Conservation (phyloP, 2,113 vertebrate species). For the Actenoides lindsayi region DNA sequence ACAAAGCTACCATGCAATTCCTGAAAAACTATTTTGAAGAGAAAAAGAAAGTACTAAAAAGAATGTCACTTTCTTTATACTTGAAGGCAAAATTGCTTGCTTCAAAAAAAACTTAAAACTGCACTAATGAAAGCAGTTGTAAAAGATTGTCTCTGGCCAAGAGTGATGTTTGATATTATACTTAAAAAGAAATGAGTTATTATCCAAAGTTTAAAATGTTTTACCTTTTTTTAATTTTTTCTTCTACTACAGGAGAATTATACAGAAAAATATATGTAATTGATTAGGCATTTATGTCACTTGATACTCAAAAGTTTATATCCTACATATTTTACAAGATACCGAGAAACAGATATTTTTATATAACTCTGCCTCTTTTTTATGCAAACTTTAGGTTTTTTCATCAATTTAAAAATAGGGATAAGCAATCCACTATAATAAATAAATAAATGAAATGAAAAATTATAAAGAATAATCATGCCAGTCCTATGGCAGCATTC, state of each 20-base stretch:
- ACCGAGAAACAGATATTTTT: background rate
- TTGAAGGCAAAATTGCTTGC: constrained; percentile 15
- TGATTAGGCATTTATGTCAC: background rate
- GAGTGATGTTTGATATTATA: background rate
- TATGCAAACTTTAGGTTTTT: background rate
- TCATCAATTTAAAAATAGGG: background rate
- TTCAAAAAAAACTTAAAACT: background rate
- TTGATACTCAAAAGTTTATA: background rate
- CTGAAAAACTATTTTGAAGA: background rate
- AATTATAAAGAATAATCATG: background rate
- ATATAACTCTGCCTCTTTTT: background rate
- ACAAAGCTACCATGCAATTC: background rate
- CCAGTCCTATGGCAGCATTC: background rate
- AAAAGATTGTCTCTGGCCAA: background rate
- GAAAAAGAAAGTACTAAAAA: background rate
- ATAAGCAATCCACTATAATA: background rate
- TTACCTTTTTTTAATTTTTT: background rate
- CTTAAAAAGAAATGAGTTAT: background rate
- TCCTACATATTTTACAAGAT: background rate
- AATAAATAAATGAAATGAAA: background rate
- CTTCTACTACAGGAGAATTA: background rate
- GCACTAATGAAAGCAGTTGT: background rate
- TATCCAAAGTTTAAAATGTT: background rate
- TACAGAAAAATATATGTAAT: background rate
- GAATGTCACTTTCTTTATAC: background rate